Conservation (phyloP, 2,113 vertebrate genomes). For the Aphyosemion australe region DNA sequence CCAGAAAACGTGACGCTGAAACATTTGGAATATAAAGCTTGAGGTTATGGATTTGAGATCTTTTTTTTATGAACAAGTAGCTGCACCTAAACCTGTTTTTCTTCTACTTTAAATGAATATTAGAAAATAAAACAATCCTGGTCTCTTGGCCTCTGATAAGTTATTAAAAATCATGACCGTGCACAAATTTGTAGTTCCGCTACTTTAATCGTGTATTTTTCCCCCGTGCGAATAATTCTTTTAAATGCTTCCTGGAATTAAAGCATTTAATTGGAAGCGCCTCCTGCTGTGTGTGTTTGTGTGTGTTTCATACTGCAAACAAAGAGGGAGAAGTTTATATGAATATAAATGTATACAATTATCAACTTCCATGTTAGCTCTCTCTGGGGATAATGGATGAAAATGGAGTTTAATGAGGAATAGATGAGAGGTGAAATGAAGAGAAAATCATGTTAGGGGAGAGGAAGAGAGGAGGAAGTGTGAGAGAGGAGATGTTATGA, state of each 20-base stretch:
- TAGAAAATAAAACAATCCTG: too few species aligned
- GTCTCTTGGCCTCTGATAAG: too few species aligned
- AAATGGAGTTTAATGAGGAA: conserved; percentile 42
- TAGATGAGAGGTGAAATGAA: conserved; percentile 42
- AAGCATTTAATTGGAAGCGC: neutral
- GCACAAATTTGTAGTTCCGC: too few species aligned
- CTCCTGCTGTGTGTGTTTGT: neutral
- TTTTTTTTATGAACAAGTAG: too few species aligned
- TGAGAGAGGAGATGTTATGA: conserved; percentile 2
- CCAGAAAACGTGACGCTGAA: too few species aligned
- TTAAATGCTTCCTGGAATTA: neutral
- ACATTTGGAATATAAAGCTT: too few species aligned
- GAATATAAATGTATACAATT: conserved; percentile 39
- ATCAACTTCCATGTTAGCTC: conserved; percentile 28
- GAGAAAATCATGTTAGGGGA: conserved; percentile 43
- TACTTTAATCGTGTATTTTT: neutral
- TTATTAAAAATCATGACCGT: too few species aligned
- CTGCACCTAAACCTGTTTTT: too few species aligned
- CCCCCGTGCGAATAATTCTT: neutral
- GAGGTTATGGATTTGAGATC: too few species aligned
- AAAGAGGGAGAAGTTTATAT: neutral
- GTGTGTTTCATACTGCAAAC: neutral
- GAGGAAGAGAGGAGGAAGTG: conserved; percentile 23
- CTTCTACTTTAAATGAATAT: neutral
- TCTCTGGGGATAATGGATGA: conserved; percentile 22